These are phyloP conservation scores for Drosophila lowei DNA, from an alignment of 1,140 invertebrate species.

Conservation along the genomic window DNA sequence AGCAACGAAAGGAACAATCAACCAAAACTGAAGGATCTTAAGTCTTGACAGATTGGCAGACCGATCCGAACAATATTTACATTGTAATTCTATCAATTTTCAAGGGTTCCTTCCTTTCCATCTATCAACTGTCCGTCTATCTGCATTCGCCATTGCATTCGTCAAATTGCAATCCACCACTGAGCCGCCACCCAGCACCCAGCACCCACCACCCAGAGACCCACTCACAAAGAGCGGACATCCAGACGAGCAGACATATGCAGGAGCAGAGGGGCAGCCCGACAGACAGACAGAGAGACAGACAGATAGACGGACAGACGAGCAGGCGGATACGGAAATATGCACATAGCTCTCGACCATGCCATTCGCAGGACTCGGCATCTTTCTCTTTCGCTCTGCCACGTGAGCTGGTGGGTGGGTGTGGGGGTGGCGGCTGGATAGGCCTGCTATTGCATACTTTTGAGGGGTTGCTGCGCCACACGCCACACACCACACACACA, in stretches of 20 bases:
- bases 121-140: too few species aligned
- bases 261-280: too few species aligned
- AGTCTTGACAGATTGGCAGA: too few species aligned
- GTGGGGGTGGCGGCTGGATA: neutral
- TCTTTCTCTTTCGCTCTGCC: neutral
- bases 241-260: neutral
- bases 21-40: too few species aligned
- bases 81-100: too few species aligned
- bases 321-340: neutral
- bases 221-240: too few species aligned
- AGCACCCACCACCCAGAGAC: constrained; percentile 6
- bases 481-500: too few species aligned
- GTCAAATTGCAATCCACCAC: constrained; percentile 27
- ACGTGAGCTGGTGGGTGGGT: constrained; percentile 5
- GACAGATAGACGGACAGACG: neutral
- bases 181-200: neutral
- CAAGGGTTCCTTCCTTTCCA: too few species aligned
- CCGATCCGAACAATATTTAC: too few species aligned
- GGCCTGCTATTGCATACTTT: constrained; percentile 25
- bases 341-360: constrained; percentile 25
- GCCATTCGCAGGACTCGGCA: constrained; percentile 32
- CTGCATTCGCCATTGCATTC: constrained; percentile 46
- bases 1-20: too few species aligned
- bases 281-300: neutral
- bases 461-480: constrained; percentile 38